Percentiles rank a stretch among this genome's conserved stretches.
These are phyloP conservation scores for Prosopocoilus inquinatus DNA, from an alignment of 2,888 invertebrate genomes.

Conservation along the genomic window DNA sequence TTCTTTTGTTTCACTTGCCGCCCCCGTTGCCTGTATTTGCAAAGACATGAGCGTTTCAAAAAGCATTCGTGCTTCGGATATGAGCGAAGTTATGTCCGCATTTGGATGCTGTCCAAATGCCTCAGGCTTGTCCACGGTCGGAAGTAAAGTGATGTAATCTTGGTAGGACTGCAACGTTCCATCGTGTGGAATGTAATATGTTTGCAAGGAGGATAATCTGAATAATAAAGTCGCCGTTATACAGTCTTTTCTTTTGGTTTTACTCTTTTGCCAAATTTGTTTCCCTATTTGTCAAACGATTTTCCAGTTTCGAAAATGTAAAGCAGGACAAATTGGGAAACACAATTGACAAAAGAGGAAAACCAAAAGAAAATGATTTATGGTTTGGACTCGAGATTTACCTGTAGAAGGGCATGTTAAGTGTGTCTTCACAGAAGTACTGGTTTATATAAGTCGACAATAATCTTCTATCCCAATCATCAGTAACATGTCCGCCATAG, in stretches of 20 bases:
- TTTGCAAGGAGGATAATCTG: conserved; percentile 70
- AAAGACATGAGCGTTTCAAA: conserved; percentile 78
- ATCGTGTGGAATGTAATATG: conserved; percentile 82
- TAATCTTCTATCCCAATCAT: conserved; percentile 73
- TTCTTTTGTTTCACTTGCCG: conserved; percentile 63
- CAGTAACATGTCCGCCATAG: conserved; percentile 84
- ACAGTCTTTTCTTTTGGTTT: not conserved
- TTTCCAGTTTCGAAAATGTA: too few relatives aligned
- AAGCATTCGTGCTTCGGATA: conserved; percentile 73
- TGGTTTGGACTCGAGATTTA: conserved; percentile 26
- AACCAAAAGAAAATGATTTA: not conserved
- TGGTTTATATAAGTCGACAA: conserved; percentile 81
- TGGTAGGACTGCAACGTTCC: conserved; percentile 78
- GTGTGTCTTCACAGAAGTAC: conserved; percentile 72
- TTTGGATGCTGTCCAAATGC: conserved; percentile 89
- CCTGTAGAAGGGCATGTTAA: conserved; percentile 67
- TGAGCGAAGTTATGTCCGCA: conserved; percentile 83
- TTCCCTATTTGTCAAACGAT: too few relatives aligned
- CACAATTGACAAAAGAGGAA: too few relatives aligned
- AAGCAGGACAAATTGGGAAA: too few relatives aligned
- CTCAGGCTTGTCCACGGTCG: conserved; percentile 78
- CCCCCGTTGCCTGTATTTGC: conserved; percentile 63
- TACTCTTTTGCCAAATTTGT: too few relatives aligned
- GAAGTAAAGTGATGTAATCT: conserved; percentile 76
- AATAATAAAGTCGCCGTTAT: conserved; percentile 5